Percentiles rank a stretch among this genome's conserved stretches.
Conservation (phyloP, 2,113 vertebrate genomes). For the Poicephalus gulielmi region DNA sequence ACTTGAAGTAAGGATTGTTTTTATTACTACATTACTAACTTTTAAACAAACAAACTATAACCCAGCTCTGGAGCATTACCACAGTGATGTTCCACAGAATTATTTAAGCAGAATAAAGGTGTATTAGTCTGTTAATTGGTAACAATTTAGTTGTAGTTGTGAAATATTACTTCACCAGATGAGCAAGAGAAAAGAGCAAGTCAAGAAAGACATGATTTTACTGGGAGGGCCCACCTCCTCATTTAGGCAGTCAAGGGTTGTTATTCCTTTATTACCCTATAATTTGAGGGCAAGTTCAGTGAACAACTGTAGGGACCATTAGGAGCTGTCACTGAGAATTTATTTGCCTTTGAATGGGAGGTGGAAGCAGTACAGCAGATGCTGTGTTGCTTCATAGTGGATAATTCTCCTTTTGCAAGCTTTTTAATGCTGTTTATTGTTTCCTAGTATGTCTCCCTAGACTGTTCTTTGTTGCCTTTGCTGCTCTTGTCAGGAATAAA, state of each 20-base stretch:
- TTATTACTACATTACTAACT: background rate
- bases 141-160: background rate
- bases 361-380: slow-evolving; percentile 5
- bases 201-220: slow-evolving; percentile 24
- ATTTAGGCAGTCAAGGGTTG: slow-evolving; percentile 59
- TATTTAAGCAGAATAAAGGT: slow-evolving; percentile 18
- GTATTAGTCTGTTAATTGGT: background rate
- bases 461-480: slow-evolving; percentile 51
- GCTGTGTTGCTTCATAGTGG: background rate
- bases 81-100: background rate
- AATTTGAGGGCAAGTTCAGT: slow-evolving; percentile 71
- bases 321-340: slow-evolving; percentile 67
- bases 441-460: slow-evolving; percentile 48
- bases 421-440: slow-evolving; percentile 69
- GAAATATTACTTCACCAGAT: background rate
- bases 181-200: background rate
- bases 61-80: background rate
- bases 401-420: slow-evolving; percentile 59
- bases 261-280: slow-evolving; percentile 69
- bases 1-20: background rate
- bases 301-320: slow-evolving; percentile 63
- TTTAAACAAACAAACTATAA: background rate
- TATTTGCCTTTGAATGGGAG: slow-evolving; percentile 67
- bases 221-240: slow-evolving; percentile 37
- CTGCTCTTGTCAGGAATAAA: slow-evolving; percentile 58